Base-by-base conservation (phyloP, 2,797 vertebrate genomes). In the Enteromius afrohamiltoni region DNA sequence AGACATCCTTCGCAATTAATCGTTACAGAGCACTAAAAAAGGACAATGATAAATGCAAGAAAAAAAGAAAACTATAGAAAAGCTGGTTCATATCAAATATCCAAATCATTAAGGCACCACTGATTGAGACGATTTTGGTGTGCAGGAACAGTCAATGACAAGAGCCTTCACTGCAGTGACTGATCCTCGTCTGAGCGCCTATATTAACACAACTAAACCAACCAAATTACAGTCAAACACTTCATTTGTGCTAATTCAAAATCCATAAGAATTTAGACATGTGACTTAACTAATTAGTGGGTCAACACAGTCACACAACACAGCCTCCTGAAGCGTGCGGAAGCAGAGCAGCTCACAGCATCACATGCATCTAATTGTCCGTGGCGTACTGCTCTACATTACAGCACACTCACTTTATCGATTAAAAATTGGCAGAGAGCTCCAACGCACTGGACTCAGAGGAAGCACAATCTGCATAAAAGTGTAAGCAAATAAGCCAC, bases 201-300 rank as follows among this genome's bases (percentile, higher is more conserved):
- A 90, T 89, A 92, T 91, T 89, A 85, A 85, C 88, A 86, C 82
- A 85, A 88, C 89, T 90, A 80, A 86, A 87, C 87, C 21, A 37
- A n/a, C 69, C 37, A 83, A 77, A 77, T 60, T 58, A 47, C 65
- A 77, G 77, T 26, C 37, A 47, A 26, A 58, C 74, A 58, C 64
- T 37, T 49, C 2, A 69, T 77, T 60, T 26, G 26, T n/a, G 64
- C 51, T 37, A 77, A 83, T 77, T 14, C 29, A 40, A 70, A 76
- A 76, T 83, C 75, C 19, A 77, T 77, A 69, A 17, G 34, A 53
- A 77, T 77, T 77, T 83, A 65, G 40, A 64, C 55, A 31, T 74
- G 51, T 16, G 80, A n/a, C 75, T 64, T 23, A 42, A 85, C 55
- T 55, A 70, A 82, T 71, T 71, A 70, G 37, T 34, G 40, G 64